A percentile compares a stretch with the other conserved stretches of the same genome.
Evolutionary conservation across 2,113 vertebrate genomes (phyloP).

Genomic region (Gadus macrocephalus): DNA sequence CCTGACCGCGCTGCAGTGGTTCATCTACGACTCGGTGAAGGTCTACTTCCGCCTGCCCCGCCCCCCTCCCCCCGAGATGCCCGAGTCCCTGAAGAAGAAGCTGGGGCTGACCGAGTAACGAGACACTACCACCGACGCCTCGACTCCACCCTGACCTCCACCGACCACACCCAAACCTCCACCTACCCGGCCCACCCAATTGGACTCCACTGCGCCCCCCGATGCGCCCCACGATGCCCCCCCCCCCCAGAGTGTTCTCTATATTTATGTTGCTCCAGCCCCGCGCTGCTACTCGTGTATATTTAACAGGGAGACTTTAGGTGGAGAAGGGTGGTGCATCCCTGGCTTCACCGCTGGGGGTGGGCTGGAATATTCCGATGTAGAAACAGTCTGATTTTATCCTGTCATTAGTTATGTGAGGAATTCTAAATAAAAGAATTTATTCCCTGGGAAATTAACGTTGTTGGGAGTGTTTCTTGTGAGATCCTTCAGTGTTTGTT

Average conservation of each 20-base stretch:
- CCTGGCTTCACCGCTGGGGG: slow-evolving; percentile 10
- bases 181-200: neutral
- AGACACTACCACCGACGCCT: neutral
- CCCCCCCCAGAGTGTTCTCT: slow-evolving; percentile 46
- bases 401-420: slow-evolving; percentile 57
- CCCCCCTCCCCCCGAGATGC: slow-evolving; percentile 98
- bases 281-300: slow-evolving; percentile 40
- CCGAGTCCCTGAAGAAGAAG: slow-evolving; percentile 98
- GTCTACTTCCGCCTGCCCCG: slow-evolving; percentile 98
- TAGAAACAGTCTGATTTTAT: slow-evolving; percentile 60
- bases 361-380: slow-evolving; percentile 26
- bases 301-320: slow-evolving; percentile 33
- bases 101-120: slow-evolving; percentile 87
- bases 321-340: slow-evolving; percentile 19
- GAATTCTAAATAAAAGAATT: slow-evolving; percentile 55
- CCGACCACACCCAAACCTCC: neutral
- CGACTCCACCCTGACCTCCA: neutral
- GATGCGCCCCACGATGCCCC: no score
- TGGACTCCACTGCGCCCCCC: neutral
- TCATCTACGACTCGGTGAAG: slow-evolving; percentile 99
- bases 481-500: neutral
- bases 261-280: slow-evolving; percentile 59
- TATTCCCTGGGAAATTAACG: slow-evolving; percentile 29
- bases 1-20: slow-evolving; percentile 97
- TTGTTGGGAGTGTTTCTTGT: neutral